Conservation (phyloP, 1,140 invertebrate species). For the Megalopta genalis region DNA sequence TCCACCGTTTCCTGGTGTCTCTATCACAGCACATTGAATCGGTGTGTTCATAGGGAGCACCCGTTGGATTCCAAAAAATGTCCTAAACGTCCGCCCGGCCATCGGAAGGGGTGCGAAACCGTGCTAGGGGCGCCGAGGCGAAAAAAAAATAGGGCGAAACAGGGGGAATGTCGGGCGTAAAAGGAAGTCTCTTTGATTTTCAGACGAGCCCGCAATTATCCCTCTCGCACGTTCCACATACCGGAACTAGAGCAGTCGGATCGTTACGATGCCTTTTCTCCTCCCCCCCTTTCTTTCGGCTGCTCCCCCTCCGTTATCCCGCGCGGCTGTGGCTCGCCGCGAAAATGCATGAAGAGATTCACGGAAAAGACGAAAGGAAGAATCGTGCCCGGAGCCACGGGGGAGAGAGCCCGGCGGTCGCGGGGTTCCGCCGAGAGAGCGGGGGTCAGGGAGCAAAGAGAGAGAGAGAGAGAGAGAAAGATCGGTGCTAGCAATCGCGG, state of each 20-base stretch:
- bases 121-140: not conserved
- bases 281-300: constrained; percentile 6
- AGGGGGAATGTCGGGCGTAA: constrained; percentile 44
- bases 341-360: constrained; percentile 46
- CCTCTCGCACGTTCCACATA: constrained; percentile 50
- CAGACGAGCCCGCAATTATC: constrained; percentile 59
- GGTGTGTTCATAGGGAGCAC: not conserved
- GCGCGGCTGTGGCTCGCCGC: constrained; percentile 37
- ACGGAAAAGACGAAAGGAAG: constrained; percentile 15
- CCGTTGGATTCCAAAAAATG: not conserved
- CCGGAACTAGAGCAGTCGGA: constrained; percentile 58
- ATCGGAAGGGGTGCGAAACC: not conserved
- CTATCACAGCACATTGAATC: no score
- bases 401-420: not conserved
- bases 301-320: not conserved
- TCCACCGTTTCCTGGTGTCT: no score
- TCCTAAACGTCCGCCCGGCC: not conserved
- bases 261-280: constrained; percentile 55
- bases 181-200: constrained; percentile 62
- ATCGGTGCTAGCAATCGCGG: constrained; percentile 39
- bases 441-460: not conserved
- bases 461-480: not conserved
- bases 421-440: not conserved
- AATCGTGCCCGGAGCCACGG: constrained; percentile 11
- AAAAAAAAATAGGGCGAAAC: constrained; percentile 35